Base-by-base conservation (phyloP, 2,113 vertebrate genomes). In the Cyprinus carpio region DNA sequence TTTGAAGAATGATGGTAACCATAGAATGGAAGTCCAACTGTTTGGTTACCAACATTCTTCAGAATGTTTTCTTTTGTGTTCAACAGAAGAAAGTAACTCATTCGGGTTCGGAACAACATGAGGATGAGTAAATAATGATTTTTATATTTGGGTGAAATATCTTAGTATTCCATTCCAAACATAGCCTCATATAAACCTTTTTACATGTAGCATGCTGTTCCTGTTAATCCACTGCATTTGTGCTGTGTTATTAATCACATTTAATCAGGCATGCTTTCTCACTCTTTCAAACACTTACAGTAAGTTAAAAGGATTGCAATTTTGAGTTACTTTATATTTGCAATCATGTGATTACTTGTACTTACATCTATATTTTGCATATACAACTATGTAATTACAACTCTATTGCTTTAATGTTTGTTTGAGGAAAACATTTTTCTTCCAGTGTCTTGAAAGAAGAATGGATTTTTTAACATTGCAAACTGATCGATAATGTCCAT, bases 361-460 rank as follows among this genome's bases (percentile, higher is more conserved):
- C 65, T 69, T 34, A 69, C 8, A 71, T 20, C 9, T 18, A 10
- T 20, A 69, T 72, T n/a, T 72, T 43, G 37, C 4, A 43, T 72
- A 43, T 74, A n/a, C 34, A n/a, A 3, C 11, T 46, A 46, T 27
- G 37, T 46, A 46, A 46, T 74, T 27, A 27, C 40, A 46, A 27
- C 8, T 20, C 8, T 20, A 3, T 74, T 12, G 25, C 34, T 13
- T 72, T 65, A 65, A 43, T 74, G 71, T 74, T 72, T 40, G 10
- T 43, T 40, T 67, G 29, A 34, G 65, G 65, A 20, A 20, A 34
- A 37, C 10, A 9, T 23, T 71, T 37, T 71, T 71, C 8, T 34
- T 71, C 67, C 56, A 43, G n/a, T 74, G 11, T 34, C 75, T 58
- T 37, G 2, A 77, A 77, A 77, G 10, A 58, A 46, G n/a, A 74